A percentile compares a stretch with the other conserved stretches of the same genome.
Conservation (phyloP, 2,888 invertebrate genomes). For the Drosophila nr. perissopoda region DNA sequence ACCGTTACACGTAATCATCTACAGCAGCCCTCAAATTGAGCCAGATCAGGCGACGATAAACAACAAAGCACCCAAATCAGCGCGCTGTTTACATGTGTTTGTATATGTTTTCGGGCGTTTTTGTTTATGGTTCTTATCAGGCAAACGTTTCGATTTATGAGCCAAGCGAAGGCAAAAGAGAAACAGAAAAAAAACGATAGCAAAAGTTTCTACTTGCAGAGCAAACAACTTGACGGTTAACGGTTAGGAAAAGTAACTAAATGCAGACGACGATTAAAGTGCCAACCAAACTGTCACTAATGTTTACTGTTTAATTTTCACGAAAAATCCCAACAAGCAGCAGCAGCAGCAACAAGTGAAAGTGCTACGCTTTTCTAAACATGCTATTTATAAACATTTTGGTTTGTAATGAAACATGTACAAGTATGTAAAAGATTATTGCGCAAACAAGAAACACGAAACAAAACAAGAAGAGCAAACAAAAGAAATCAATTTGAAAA, state of each 20-base stretch:
- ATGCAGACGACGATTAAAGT: conserved; percentile 1
- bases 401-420: conserved; percentile 29
- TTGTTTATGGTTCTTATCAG: conserved; percentile 58
- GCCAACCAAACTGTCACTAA: background rate
- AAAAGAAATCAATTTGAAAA: conserved; percentile 29
- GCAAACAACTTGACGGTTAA: conserved; percentile 25
- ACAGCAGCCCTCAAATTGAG: conserved; percentile 16
- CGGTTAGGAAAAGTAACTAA: conserved; percentile 14
- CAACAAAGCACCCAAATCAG: conserved; percentile 11
- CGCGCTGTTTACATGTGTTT: conserved; percentile 5
- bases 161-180: conserved; percentile 7
- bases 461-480: conserved; percentile 11
- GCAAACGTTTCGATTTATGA: conserved; percentile 24
- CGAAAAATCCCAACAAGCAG: conserved; percentile 17
- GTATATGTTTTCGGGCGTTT: background rate
- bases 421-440: conserved; percentile 35
- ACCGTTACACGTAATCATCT: conserved; percentile 8
- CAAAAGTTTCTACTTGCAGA: conserved; percentile 9
- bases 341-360: conserved; percentile 73
- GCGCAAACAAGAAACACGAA: conserved; percentile 48
- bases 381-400: conserved; percentile 58
- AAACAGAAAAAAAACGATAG: conserved; percentile 24
- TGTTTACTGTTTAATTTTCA: background rate
- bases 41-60: conserved; percentile 17
- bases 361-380: conserved; percentile 39